phyloP scores from a whole-genome alignment of 2,113 vertebrate genomes.

The Origma solitaria region DNA sequence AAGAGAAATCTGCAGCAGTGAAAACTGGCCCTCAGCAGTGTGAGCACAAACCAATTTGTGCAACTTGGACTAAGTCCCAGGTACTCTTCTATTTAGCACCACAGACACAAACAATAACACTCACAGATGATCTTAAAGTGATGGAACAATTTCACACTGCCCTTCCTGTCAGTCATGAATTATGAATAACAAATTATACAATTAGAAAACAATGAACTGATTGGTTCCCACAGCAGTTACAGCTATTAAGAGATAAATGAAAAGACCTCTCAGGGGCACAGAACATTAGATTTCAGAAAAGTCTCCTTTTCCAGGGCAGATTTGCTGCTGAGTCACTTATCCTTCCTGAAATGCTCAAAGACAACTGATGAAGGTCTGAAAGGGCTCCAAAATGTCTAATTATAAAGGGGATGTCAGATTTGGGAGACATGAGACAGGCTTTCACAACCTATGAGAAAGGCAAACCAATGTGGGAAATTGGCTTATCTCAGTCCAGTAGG shows the following conservation, averaged over 20 bases:
- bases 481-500: conserved; percentile 7
- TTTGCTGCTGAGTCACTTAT: neutral
- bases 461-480: conserved; percentile 19
- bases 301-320: neutral
- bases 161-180: neutral
- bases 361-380: conserved; percentile 26
- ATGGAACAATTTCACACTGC: neutral
- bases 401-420: conserved; percentile 30
- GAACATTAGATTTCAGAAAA: neutral
- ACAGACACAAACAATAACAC: neutral
- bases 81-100: neutral
- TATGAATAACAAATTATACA: conserved; percentile 4
- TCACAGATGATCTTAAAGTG: neutral
- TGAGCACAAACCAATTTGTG: neutral
- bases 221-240: neutral
- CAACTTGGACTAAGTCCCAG: neutral
- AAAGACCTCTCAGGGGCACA: neutral
- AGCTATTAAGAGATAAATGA: neutral
- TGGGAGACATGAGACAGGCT: conserved; percentile 25
- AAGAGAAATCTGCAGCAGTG: neutral
- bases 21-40: neutral
- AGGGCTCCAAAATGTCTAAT: neutral
- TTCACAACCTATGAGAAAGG: neutral
- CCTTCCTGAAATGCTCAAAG: neutral
- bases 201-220: neutral